Conservation (phyloP, 2,113 vertebrate genomes). For the Brienomyrus brachyistius region DNA sequence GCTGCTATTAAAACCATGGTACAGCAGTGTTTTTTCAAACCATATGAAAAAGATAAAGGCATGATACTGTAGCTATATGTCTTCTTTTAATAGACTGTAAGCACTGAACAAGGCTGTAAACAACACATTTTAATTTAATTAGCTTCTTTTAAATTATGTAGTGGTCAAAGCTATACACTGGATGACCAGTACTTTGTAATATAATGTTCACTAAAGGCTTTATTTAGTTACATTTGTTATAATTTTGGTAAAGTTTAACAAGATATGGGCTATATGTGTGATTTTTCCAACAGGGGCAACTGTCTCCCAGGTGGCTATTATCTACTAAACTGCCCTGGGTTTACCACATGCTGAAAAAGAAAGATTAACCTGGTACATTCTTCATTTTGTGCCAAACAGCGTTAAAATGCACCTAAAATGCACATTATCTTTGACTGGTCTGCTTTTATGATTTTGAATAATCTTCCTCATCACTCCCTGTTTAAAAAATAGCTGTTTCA, state of each 20-base stretch:
- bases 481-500: not conserved
- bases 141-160: not conserved
- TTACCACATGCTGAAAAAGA: not conserved
- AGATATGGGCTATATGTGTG: not conserved
- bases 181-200: not conserved
- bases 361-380: not conserved
- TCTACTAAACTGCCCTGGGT: not conserved
- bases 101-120: not conserved
- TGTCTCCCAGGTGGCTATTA: not conserved
- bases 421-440: not conserved
- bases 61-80: not conserved
- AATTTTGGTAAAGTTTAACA: not conserved
- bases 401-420: not conserved
- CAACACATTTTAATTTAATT: not conserved
- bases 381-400: not conserved
- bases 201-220: not conserved
- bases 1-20: not conserved
- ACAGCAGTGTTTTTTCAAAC: not conserved
- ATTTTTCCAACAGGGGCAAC: not conserved
- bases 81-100: not conserved
- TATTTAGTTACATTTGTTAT: not conserved
- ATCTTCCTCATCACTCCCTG: not conserved
- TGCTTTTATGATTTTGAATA: not conserved
- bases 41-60: not conserved
- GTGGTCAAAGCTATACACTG: conserved; percentile 1